Evolutionary conservation across 2,888 invertebrate genomes (phyloP).

Genomic region (Nyleta sp.): DNA sequence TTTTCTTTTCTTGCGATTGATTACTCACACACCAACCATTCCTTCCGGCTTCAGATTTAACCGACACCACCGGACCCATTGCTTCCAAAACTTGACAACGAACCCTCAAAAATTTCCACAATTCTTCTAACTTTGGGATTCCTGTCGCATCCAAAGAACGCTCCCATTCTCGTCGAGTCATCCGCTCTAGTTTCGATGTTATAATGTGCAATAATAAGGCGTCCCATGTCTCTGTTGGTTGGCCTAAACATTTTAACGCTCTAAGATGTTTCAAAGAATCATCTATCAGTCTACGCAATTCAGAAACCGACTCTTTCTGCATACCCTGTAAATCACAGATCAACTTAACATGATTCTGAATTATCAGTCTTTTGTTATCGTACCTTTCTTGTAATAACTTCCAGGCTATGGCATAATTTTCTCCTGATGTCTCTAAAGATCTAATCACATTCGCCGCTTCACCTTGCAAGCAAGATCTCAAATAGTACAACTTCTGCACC

Average conservation of each 20-base stretch:
- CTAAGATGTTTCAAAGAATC: slow-evolving; percentile 25
- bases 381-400: slow-evolving; percentile 32
- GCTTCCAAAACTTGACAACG: background rate
- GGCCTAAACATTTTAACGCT: slow-evolving; percentile 20
- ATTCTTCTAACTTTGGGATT: slow-evolving; percentile 15
- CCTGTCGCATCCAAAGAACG: background rate
- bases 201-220: slow-evolving; percentile 27
- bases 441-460: slow-evolving; percentile 41
- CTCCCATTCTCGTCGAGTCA: slow-evolving; percentile 40
- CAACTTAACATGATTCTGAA: slow-evolving; percentile 48
- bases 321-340: slow-evolving; percentile 38
- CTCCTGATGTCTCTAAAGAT: slow-evolving; percentile 44
- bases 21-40: slow-evolving; percentile 2
- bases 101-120: slow-evolving; percentile 22
- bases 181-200: slow-evolving; percentile 27
- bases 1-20: slow-evolving; percentile 6
- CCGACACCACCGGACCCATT: background rate
- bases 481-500: slow-evolving; percentile 61
- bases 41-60: slow-evolving; percentile 3
- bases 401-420: slow-evolving; percentile 50
- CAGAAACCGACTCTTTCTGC: slow-evolving; percentile 18
- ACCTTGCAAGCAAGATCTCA: slow-evolving; percentile 41
- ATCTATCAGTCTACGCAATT: slow-evolving; percentile 29
- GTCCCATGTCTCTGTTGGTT: slow-evolving; percentile 36
- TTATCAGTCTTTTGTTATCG: slow-evolving; percentile 39